phyloP scores from a whole-genome alignment of 2,797 vertebrate species.

The Clarias platycephalus region DNA sequence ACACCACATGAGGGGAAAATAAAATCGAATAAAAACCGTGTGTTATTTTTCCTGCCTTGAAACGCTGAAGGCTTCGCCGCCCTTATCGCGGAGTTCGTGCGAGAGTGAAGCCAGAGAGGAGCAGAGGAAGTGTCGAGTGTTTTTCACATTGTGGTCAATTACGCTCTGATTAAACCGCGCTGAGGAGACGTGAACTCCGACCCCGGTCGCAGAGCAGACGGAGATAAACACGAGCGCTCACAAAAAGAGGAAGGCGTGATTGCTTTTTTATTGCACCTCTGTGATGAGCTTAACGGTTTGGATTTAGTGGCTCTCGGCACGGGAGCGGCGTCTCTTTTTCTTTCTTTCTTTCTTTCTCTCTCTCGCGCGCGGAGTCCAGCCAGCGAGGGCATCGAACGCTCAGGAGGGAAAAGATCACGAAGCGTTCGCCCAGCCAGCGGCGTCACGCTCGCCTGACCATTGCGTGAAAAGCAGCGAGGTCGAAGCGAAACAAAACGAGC shows the following conservation, averaged over 20 bases:
- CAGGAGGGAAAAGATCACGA: constrained; percentile 15
- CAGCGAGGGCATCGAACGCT: constrained; percentile 3
- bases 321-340: neutral
- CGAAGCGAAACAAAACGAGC: neutral
- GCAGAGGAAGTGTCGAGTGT: neutral
- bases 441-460: neutral
- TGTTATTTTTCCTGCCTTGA: neutral
- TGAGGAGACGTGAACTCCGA: neutral
- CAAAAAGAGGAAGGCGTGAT: constrained; percentile 30
- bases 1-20: neutral
- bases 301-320: neutral
- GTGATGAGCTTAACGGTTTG: constrained; percentile 11
- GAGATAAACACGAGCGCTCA: constrained; percentile 7
- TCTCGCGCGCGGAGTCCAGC: neutral
- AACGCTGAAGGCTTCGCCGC: neutral
- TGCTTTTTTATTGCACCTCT: neutral
- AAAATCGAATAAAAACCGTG: neutral
- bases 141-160: neutral
- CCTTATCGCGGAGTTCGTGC: neutral
- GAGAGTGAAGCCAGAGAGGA: neutral
- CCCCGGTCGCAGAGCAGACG: neutral
- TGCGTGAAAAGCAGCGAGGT: neutral
- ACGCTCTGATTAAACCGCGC: neutral
- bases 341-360: too few species aligned
- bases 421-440: neutral